Evolutionary conservation across 2,113 vertebrate species (phyloP), one percentile per base, ranked within the genome.

Genomic region (Archilochus colubris): DNA sequence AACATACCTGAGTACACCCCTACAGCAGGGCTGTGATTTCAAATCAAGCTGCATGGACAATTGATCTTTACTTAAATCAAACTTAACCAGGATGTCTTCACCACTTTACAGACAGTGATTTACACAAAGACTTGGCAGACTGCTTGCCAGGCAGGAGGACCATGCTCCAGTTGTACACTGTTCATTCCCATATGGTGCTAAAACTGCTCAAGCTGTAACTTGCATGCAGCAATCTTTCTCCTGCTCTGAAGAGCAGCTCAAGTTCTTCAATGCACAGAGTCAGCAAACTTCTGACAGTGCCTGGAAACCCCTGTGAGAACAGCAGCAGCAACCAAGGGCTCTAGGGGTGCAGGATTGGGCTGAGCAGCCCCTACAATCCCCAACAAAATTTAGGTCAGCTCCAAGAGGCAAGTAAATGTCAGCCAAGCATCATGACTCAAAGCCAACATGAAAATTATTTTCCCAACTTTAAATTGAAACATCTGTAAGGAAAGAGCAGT

Each of bases 391-490:
- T 95, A 94, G 96, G 67, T 79, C 94, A 92, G 91, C 51, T 76
- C 80, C 64, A 23, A 94, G 87, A 88, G 95, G 91, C 94, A 84
- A 92, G 87, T 44, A 91, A 96, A 91, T 88, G 86, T 97, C 96
- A 97, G 97, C 97, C 97, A 97, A 97, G 89, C 12, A n/a, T 43
- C 64, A 24, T 94, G 95, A 96, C 95, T 96, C 96, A 81, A 97
- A 94, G 89, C 91, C 96, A 97, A 88, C 85, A 86, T 16, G 77
- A 97, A 96, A 94, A 96, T 54, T 77, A 30, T 94, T 95, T 97
- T 94, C 91, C 86, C 95, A 95, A 92, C 91, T 91, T 94, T 98
- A 98, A 97, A 93, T 38, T 96, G 88, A 98, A 97, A 96, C 97
- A 98, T 96, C 96, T 98, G 97, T 27, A 94, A 92, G 86, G 85